Evolutionary conservation across 2,797 vertebrate genomes (phyloP).

Genomic region (Nyctalus aviator): DNA sequence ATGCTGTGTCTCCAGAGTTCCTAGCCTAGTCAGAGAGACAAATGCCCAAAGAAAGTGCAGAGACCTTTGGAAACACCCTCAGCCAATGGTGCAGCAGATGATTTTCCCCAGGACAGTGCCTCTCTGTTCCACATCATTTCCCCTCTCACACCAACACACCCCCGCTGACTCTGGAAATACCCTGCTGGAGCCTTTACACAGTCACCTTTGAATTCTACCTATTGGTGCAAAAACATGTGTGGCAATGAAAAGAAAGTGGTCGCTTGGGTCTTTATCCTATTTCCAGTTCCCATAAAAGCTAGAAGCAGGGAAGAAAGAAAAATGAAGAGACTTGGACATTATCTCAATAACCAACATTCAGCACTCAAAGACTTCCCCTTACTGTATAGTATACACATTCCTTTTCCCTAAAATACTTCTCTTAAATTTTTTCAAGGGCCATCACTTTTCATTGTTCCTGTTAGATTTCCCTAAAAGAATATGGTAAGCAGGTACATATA

Average conservation of each 20-base stretch:
- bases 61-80: background rate
- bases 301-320: background rate
- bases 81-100: background rate
- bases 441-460: slow-evolving; percentile 22
- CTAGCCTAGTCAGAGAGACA: background rate
- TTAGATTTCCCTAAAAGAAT: slow-evolving; percentile 30
- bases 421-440: background rate
- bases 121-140: background rate
- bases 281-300: slow-evolving; percentile 36
- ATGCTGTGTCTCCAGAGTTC: background rate
- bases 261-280: background rate
- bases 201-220: background rate
- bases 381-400: background rate
- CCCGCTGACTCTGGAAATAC: background rate
- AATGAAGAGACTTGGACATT: background rate
- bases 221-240: background rate
- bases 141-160: background rate
- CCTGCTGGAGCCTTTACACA: background rate
- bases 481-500: background rate
- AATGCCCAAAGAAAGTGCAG: background rate
- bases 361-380: background rate
- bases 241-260: background rate
- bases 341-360: slow-evolving; percentile 38
- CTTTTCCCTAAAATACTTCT: slow-evolving; percentile 15
- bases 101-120: background rate